Base-by-base conservation (phyloP, 2,888 invertebrate genomes). In the Synergus gifuensis region DNA sequence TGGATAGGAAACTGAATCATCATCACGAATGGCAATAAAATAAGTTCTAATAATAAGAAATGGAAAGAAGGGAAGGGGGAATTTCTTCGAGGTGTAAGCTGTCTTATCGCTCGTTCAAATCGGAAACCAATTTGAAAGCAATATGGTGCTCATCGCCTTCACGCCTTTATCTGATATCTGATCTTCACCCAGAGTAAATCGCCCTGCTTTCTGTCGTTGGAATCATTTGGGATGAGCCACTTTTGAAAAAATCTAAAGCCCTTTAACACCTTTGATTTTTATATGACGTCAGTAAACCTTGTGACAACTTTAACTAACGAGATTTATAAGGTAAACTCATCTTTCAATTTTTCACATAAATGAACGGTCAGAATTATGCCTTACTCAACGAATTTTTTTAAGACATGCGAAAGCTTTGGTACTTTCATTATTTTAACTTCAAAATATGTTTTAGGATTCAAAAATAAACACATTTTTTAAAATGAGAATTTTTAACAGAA, bases 51-150 rank as follows among this genome's bases (percentile, higher is more conserved):
- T 84, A 84, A 83, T 79, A 77, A 64, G 60, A 67, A 67, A 78
- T 81, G 76, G 78, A 54, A 49, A 63, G 18, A 49, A 44, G 16
- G 12, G 60, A 58, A 42, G 54, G 67, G 60, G 62, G 76, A 81
- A 77, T 79, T 81, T 78, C 60, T 62, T 79, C 66, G 42, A 69
- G 66, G 67, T 42, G 83, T 82, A 80, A 79, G 82, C 84, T 80
- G 80, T 80, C 77, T 84, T 88, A 91, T 91, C 91, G 87, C 84
- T 84, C 85, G 86, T 88, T 87, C 84, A 88, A 90, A 91, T 91
- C 91, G 90, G 87, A 89, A 91, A 91, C 88, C 91, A 91, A 91
- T 91, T 90, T 90, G 88, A 90, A 89, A 89, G 90, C 90, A 90
- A 91, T 91, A 90, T 88, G 88, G 87, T 85, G 87, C 88, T 91